Base-by-base conservation (phyloP, 2,888 invertebrate species). In the Panzeria rudis region DNA sequence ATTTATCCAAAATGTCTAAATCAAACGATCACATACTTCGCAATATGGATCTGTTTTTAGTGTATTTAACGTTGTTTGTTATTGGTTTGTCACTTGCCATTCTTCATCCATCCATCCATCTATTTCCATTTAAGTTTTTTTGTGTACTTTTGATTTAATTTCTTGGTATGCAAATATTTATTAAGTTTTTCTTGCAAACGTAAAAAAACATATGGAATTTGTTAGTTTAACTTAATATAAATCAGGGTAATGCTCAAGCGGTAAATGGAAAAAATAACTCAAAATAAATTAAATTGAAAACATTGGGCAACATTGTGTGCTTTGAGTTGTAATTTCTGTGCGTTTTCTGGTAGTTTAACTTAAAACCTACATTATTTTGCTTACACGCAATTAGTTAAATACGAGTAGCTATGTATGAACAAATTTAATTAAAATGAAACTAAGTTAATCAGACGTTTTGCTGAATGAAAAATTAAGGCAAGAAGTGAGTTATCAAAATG, bases 141-240 rank as follows among this genome's bases (percentile, higher is more conserved):
- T 15, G 23, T 52, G 5, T 52, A 54, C 50, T 69, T 59, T 59
- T 56, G 13, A 11, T 44, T 44, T 15, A 54, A 54, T 54, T 41
- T 41, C 15, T 25, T 69, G 50, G 68, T 35, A 68, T 52, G 68
- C 68, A 59, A 71, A 71, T 59, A 47, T 32, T 72, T 72, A 32
- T 47, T 41, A 1, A 29, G 54, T 11, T 71, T 44, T 71, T 71
- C 61, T 61, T 61, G 61, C 38, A 20, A 61, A 69, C 11, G 11
- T 0, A 35, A 61, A 61, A 35, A 41, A 56, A 32, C 44, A 59
- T 32, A 32, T 15, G 59, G 29, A 29, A 54, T 54, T 47, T n/a
- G 50, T 52, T 52, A 52, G 52, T 68, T 50, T 71, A 25, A 29
- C 15, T 56, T 54, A 32, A n/a, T 9, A 61, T 61, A 32, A 61